These are phyloP conservation scores for Ivindomyrus marchei DNA, from an alignment of 2,113 vertebrate species.

Conservation along the genomic window DNA sequence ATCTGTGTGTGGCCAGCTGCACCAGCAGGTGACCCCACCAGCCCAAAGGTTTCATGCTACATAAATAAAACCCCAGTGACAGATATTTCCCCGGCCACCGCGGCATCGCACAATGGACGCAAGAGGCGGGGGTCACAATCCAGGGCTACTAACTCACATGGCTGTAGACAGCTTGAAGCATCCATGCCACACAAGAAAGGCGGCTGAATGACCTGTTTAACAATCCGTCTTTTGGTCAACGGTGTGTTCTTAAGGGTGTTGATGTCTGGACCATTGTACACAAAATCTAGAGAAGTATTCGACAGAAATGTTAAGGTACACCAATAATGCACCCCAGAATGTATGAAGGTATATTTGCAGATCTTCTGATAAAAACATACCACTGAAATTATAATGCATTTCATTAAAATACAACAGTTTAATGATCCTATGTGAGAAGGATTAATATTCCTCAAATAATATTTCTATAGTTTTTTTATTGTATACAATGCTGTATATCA, in stretches of 20 bases:
- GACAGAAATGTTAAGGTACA: not conserved
- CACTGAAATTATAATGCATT: not conserved
- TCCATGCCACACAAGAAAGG: not conserved
- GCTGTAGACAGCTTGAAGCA: conserved; percentile 2
- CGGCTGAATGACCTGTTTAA: not conserved
- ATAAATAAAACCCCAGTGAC: conserved; percentile 29
- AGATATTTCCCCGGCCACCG: not conserved
- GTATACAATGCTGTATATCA: not conserved
- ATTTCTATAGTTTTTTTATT: not conserved
- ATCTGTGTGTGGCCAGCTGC: not conserved
- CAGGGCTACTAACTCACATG: not conserved
- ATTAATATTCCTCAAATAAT: not conserved
- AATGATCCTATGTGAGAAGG: not conserved
- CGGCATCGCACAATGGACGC: not conserved
- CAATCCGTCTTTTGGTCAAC: not conserved
- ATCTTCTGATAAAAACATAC: not conserved
- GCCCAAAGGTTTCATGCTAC: conserved; percentile 22
- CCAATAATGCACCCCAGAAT: not conserved
- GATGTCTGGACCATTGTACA: not conserved
- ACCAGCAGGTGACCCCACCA: conserved; percentile 20
- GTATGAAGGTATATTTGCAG: not conserved
- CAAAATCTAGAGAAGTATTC: not conserved
- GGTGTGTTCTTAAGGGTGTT: not conserved
- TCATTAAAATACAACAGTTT: not conserved
- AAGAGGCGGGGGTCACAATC: not conserved